Evolutionary conservation across 2,797 vertebrate genomes (phyloP), one percentile per base, ranked within the genome.

Genomic region (Ptychobarbus kaznakovi): DNA sequence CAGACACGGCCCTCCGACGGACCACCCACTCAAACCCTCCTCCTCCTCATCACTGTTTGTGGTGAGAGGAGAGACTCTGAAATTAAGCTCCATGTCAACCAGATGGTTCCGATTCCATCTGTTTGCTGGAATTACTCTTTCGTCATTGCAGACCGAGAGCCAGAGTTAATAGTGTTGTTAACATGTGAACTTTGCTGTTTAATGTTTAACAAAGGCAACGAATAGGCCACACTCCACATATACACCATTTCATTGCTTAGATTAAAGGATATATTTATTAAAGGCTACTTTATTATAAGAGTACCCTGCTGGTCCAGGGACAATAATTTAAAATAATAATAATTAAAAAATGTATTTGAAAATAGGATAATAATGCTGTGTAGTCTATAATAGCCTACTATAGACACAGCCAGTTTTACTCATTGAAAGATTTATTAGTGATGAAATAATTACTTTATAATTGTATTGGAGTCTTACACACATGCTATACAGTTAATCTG

Each of bases 51-150:
- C 86, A 74, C 88, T 89, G 81, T 87, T 88, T 89, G 86, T 85
- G 87, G 84, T 75, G 80, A 79, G 81, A 87, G 86, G 87, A 89
- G 82, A 85, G 84, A 83, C 85, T 83, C 83, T 86, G 74, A 87
- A 86, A 90, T 91, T 87, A 89, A 86, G 82, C 85, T 86, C 63
- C 81, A 87, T 86, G 86, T 89, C 88, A 88, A 87, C 78, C 90
- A 89, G 88, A 90, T 90, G 85, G 87, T 88, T 88, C 76, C 69
- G 72, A 84, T 88, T 87, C 89, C 68, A 69, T 85, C 81, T 81
- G 74, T 88, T 87, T 56, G 69, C 74, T 78, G 74, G 85, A 90
- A 85, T 89, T 81, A 86, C 72, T 85, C 75, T 87, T 85, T 69
- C 84, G 87, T 78, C 86, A 87, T 84, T 88, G 81, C 82, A 72